These are phyloP conservation scores for Eilema griseolum DNA, from an alignment of 2,888 invertebrate genomes.

Conservation along the genomic window DNA sequence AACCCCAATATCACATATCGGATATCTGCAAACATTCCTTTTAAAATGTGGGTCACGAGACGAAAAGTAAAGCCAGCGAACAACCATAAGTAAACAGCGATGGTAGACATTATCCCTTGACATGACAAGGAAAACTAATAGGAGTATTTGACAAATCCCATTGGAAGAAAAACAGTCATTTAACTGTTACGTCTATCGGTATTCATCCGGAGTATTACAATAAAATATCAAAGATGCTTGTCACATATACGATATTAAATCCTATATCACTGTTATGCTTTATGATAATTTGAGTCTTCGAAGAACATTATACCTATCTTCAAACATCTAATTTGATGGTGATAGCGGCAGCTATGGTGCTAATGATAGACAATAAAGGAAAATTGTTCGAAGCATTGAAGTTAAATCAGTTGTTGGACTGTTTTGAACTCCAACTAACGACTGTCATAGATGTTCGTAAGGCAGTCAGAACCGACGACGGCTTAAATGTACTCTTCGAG, in stretches of 20 bases:
- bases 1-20: too few species aligned
- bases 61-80: conserved; percentile 22
- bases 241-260: background rate
- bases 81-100: conserved; percentile 21
- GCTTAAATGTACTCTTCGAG: too few species aligned
- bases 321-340: too few species aligned
- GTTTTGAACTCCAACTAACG: too few species aligned
- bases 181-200: conserved; percentile 10
- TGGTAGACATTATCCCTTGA: conserved; percentile 12
- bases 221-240: conserved; percentile 15
- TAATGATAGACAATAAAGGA: background rate
- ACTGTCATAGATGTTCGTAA: too few species aligned
- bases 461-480: too few species aligned
- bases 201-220: conserved; percentile 6
- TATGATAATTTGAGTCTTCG: background rate
- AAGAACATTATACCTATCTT: background rate
- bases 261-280: background rate
- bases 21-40: conserved; percentile 23
- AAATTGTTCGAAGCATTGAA: background rate
- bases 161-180: conserved; percentile 22
- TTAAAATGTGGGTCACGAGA: conserved; percentile 45
- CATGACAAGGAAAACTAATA: conserved; percentile 17
- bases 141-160: conserved; percentile 15
- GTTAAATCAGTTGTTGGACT: too few species aligned
- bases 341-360: too few species aligned